Evolutionary conservation across 2,797 vertebrate genomes (phyloP).

Genomic region (Hyperoplus immaculatus): DNA sequence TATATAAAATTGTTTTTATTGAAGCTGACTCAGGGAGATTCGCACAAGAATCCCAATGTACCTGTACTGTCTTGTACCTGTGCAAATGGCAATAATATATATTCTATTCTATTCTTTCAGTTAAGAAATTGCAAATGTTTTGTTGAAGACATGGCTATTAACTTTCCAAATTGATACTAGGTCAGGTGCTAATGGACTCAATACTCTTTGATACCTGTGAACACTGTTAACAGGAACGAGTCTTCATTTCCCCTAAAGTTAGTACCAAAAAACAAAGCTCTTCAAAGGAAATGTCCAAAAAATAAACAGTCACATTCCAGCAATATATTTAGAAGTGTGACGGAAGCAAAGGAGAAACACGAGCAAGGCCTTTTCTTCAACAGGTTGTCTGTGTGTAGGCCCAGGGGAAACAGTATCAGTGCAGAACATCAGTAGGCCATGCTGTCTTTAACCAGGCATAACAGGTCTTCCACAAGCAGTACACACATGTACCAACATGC

Average conservation of each 20-base stretch:
- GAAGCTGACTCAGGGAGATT: too few species aligned
- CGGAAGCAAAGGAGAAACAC: neutral
- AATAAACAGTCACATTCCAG: neutral
- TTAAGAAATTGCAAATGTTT: too few species aligned
- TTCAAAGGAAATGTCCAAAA: neutral
- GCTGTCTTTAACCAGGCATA: neutral
- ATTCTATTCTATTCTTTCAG: too few species aligned
- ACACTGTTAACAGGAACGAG: neutral
- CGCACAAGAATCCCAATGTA: too few species aligned
- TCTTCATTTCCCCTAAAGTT: neutral
- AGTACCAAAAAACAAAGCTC: neutral
- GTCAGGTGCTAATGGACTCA: too few species aligned
- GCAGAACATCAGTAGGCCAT: neutral
- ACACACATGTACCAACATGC: neutral
- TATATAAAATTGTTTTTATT: too few species aligned
- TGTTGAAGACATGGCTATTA: too few species aligned
- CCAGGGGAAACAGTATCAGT: neutral
- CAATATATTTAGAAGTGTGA: neutral
- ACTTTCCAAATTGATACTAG: too few species aligned
- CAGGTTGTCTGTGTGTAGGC: neutral
- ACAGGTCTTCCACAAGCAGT: neutral
- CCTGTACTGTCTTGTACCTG: too few species aligned
- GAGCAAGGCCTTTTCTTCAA: neutral
- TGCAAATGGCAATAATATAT: too few species aligned
- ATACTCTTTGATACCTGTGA: neutral